phyloP scores from a whole-genome alignment of 2,797 vertebrate species.

The Pterois miles region DNA sequence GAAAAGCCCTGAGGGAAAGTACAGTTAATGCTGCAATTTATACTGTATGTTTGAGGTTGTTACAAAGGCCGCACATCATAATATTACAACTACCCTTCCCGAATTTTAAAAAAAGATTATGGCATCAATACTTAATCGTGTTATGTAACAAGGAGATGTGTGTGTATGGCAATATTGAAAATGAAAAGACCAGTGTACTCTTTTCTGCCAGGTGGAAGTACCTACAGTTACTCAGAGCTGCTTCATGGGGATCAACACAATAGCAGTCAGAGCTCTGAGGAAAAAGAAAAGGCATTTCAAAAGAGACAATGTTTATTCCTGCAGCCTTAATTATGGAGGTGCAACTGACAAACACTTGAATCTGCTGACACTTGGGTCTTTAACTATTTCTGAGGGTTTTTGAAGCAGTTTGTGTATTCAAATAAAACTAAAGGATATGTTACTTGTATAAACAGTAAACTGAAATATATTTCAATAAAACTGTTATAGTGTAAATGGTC shows the following conservation, averaged over 20 bases:
- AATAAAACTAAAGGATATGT: neutral
- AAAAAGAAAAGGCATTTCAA: neutral
- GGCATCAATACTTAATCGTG: neutral
- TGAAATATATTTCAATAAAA: neutral
- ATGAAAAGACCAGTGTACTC: neutral
- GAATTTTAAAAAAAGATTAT: neutral
- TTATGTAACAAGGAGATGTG: neutral
- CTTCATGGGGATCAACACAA: neutral
- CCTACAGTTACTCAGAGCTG: neutral
- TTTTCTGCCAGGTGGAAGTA: neutral
- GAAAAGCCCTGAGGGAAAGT: neutral
- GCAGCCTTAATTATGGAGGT: neutral
- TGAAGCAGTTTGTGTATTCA: neutral
- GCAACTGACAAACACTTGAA: neutral
- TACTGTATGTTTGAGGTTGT: neutral
- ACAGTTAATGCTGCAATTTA: neutral
- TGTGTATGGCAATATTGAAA: neutral
- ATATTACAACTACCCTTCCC: neutral
- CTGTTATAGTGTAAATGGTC: neutral
- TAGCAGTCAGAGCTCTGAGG: neutral
- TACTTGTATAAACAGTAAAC: neutral
- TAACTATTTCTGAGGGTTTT: neutral
- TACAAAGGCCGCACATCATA: too few species aligned
- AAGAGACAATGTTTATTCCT: neutral
- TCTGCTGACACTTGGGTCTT: neutral